A percentile compares a stretch with the other conserved stretches of the same genome.
These are phyloP conservation scores for Lithobates sylvaticus DNA, from an alignment of 2,797 vertebrate genomes.

Conservation along the genomic window DNA sequence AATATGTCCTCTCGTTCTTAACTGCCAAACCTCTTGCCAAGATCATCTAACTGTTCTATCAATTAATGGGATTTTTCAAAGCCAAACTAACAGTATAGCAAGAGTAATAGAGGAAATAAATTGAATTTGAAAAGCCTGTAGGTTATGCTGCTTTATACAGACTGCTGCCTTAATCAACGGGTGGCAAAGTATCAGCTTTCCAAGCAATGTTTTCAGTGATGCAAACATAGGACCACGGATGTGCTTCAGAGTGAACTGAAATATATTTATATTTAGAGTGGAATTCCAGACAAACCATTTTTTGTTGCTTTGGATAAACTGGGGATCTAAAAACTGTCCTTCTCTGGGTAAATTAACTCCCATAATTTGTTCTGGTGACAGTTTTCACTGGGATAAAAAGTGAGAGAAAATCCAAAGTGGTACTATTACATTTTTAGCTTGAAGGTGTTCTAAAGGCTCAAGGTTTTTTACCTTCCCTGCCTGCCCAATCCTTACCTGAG, in stretches of 20 bases:
- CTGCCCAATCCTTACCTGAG: no score
- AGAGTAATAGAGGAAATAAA: slow-evolving; percentile 42
- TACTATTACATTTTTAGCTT: no score
- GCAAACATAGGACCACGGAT: not conserved
- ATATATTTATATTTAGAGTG: not conserved
- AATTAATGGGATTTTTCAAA: slow-evolving; percentile 49
- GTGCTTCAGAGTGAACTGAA: not conserved
- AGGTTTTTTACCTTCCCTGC: no score
- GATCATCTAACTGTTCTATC: slow-evolving; percentile 51
- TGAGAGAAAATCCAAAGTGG: no score
- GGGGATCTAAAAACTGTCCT: no score
- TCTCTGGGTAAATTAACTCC: no score
- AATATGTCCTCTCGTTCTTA: slow-evolving; percentile 32
- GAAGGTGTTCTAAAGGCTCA: no score
- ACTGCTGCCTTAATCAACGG: not conserved
- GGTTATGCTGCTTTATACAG: slow-evolving; percentile 15
- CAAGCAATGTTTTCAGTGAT: not conserved
- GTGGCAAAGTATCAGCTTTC: slow-evolving; percentile 22
- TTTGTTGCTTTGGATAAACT: no score
- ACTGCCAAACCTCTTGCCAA: slow-evolving; percentile 26
- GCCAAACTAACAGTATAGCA: slow-evolving; percentile 47
- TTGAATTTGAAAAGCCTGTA: slow-evolving; percentile 32
- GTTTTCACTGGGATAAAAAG: no score
- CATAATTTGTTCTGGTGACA: no score
- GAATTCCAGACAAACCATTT: no score